These are phyloP conservation scores for Gulo gulo DNA, from an alignment of 2,113 vertebrate genomes.

Conservation along the genomic window DNA sequence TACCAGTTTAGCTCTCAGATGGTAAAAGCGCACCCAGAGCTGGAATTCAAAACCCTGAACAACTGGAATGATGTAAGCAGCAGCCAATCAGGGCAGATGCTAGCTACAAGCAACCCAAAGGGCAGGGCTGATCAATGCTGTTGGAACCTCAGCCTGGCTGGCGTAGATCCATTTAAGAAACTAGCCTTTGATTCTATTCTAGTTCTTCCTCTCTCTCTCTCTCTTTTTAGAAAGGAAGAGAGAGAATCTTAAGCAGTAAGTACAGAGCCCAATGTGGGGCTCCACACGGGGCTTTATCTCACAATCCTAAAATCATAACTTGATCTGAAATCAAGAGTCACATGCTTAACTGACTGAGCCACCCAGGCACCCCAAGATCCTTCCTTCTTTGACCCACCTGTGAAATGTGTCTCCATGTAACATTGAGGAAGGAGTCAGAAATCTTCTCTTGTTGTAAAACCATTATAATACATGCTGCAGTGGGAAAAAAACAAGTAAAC, in stretches of 20 bases:
- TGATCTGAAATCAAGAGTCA: background rate
- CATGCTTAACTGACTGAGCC: background rate
- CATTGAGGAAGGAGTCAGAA: background rate
- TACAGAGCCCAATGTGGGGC: background rate
- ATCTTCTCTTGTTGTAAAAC: background rate
- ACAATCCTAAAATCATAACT: background rate
- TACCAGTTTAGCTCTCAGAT: background rate
- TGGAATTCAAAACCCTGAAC: background rate
- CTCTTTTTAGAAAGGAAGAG: background rate
- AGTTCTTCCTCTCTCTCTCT: background rate
- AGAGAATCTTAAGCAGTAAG: background rate
- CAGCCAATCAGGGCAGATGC: background rate
- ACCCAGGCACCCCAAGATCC: background rate
- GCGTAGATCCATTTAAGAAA: background rate
- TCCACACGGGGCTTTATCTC: background rate
- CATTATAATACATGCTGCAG: background rate
- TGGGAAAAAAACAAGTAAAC: background rate
- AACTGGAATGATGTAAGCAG: background rate
- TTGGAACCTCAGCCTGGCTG: background rate
- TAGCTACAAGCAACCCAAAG: background rate
- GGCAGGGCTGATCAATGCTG: rapidly evolving
- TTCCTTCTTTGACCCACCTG: background rate
- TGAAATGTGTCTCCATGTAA: background rate
- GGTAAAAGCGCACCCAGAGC: background rate
- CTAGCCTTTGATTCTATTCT: background rate